A percentile compares a stretch with the other conserved stretches of the same genome.
phyloP scores from a whole-genome alignment of 1,140 invertebrate species.

The Zaprionus inermis region DNA sequence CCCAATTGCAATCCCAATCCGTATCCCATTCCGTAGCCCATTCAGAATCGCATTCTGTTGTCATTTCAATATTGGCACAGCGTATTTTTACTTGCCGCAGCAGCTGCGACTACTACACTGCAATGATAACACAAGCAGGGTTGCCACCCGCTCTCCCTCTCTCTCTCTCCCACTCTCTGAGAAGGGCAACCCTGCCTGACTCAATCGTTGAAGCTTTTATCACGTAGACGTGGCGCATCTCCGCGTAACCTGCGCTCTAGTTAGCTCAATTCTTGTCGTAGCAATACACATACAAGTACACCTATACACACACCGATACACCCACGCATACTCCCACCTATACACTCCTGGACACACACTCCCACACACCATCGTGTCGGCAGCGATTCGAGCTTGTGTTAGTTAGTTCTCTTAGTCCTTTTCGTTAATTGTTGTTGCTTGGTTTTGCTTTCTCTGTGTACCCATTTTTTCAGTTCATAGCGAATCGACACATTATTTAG shows the following conservation, averaged over 20 bases:
- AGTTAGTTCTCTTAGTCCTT: slow-evolving; percentile 5
- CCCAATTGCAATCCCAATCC: slow-evolving; percentile 34
- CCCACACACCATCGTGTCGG: slow-evolving; percentile 10
- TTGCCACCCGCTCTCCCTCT: slow-evolving; percentile 5
- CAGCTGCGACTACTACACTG: slow-evolving; percentile 62
- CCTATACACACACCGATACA: not conserved
- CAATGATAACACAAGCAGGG: slow-evolving; percentile 59
- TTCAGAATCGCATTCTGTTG: slow-evolving; percentile 55
- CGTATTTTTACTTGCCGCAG: slow-evolving; percentile 77
- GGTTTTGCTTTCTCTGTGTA: slow-evolving; percentile 43
- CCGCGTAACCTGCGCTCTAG: slow-evolving; percentile 62
- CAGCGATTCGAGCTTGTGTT: slow-evolving; percentile 42
- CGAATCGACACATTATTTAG: not conserved
- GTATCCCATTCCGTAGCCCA: not conserved
- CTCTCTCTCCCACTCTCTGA: not conserved
- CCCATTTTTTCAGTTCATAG: slow-evolving; percentile 22
- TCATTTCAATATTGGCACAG: slow-evolving; percentile 79
- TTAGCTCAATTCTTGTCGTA: slow-evolving; percentile 40
- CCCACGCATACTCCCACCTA: not conserved
- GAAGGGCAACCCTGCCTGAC: not conserved
- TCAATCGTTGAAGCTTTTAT: not conserved
- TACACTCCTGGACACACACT: not conserved
- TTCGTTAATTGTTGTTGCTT: slow-evolving; percentile 21
- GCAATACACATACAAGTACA: slow-evolving; percentile 1
- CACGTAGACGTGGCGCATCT: not conserved